A percentile compares a stretch with the other conserved stretches of the same genome.
phyloP scores from a whole-genome alignment of 2,888 invertebrate genomes.

The Drosophila emarginata region DNA sequence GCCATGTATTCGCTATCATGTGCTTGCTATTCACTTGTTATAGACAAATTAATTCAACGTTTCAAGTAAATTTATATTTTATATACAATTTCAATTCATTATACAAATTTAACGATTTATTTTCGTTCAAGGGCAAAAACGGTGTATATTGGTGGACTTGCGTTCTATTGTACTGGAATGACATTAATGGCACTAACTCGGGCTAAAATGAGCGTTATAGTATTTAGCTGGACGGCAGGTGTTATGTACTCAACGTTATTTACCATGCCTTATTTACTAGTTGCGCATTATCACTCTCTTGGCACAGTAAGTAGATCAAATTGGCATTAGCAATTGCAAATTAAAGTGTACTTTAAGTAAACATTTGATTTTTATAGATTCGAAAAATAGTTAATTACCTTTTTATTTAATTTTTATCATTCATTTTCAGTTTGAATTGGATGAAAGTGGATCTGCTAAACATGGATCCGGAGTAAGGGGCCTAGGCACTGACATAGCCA shows the following conservation, averaged over 20 bases:
- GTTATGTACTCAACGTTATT: conserved; percentile 98
- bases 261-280: conserved; percentile 97
- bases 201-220: conserved; percentile 90
- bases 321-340: not conserved
- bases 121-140: conserved; percentile 87
- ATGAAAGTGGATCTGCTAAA: conserved; percentile 84
- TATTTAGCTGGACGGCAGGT: conserved; percentile 96
- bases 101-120: conserved; percentile 42
- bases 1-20: conserved; percentile 97
- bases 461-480: conserved; percentile 89
- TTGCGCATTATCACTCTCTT: conserved; percentile 97
- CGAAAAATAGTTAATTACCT: not conserved
- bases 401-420: not conserved
- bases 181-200: conserved; percentile 91
- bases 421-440: conserved; percentile 85
- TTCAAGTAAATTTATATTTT: conserved; percentile 83
- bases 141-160: conserved; percentile 94
- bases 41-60: conserved; percentile 92
- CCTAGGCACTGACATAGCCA: conserved; percentile 96
- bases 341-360: too few species aligned
- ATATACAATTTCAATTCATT: conserved; percentile 61
- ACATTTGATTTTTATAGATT: not conserved
- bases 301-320: conserved; percentile 87
- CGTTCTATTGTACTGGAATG: conserved; percentile 95
- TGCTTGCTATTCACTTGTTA: conserved; percentile 93